phyloP scores from a whole-genome alignment of 1,140 invertebrate genomes.

The Bilobella aurantiaca region DNA sequence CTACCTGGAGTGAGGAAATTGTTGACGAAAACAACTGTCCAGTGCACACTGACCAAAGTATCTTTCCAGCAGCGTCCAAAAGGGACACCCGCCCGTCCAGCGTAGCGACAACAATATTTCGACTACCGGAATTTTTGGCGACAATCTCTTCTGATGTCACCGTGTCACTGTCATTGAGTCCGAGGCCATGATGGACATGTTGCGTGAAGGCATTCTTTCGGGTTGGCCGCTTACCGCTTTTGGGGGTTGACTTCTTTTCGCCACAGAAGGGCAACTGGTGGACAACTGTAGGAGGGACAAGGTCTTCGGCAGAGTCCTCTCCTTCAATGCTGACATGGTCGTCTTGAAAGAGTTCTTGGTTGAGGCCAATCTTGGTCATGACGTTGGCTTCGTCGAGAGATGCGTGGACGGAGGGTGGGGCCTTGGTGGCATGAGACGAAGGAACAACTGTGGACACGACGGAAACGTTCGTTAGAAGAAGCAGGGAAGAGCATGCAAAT shows the following conservation, averaged over 20 bases:
- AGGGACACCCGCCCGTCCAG: constrained; percentile 30
- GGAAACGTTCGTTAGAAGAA: background rate
- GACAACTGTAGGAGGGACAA: too few species aligned
- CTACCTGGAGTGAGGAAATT: constrained; percentile 31
- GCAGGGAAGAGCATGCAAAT: constrained; percentile 3
- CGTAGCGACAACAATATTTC: constrained; percentile 24
- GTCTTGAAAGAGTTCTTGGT: background rate
- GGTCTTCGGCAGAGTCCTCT: too few species aligned
- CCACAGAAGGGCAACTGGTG: background rate
- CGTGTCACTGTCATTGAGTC: background rate
- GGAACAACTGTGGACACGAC: too few species aligned
- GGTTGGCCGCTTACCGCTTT: too few species aligned
- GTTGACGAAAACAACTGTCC: constrained; percentile 32
- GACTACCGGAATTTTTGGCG: background rate
- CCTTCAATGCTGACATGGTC: background rate
- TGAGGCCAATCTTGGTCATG: too few species aligned
- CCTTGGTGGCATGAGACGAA: too few species aligned
- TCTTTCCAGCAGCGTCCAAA: constrained; percentile 18
- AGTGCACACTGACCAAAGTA: constrained; percentile 28
- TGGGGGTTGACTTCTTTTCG: too few species aligned
- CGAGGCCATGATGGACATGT: too few species aligned
- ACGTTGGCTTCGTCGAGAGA: too few species aligned
- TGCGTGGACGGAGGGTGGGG: too few species aligned
- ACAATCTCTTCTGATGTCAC: constrained; percentile 14
- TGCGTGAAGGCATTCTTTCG: background rate